A percentile compares a stretch with the other conserved stretches of the same genome.
Conservation (phyloP, 2,113 vertebrate species). For the Ameiurus melas region DNA sequence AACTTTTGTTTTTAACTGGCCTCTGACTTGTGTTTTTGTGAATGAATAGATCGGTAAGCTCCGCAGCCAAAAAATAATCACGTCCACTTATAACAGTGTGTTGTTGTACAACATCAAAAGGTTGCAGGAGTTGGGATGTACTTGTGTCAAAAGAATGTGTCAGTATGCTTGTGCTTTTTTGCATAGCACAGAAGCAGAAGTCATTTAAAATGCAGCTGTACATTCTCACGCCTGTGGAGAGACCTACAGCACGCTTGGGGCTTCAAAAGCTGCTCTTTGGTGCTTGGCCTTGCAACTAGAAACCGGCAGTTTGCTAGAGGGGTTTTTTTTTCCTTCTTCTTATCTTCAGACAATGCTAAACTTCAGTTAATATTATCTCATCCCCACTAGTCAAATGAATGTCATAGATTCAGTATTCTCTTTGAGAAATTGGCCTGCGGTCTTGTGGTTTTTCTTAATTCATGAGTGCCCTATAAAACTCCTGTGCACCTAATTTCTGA, state of each 20-base stretch:
- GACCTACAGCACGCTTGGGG: neutral
- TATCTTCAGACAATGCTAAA: neutral
- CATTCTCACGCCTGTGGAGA: neutral
- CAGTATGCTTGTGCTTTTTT: neutral
- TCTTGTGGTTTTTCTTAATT: neutral
- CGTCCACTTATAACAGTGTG: neutral
- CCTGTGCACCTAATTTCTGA: neutral
- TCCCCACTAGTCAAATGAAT: neutral
- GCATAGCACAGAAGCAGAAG: neutral
- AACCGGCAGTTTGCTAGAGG: neutral
- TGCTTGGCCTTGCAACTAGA: neutral
- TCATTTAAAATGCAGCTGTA: neutral
- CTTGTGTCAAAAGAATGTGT: neutral
- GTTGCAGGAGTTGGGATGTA: neutral
- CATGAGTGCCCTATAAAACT: neutral
- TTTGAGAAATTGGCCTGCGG: neutral
- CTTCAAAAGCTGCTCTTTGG: slow-evolving; percentile 11
- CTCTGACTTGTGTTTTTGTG: neutral
- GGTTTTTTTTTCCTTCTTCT: fast-evolving
- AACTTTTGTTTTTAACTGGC: neutral
- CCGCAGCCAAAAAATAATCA: neutral
- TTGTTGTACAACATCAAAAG: neutral
- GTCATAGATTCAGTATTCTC: neutral
- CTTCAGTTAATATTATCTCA: neutral
- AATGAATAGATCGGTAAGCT: neutral